phyloP scores from a whole-genome alignment of 2,888 invertebrate species.

The Nowickia ferox region DNA sequence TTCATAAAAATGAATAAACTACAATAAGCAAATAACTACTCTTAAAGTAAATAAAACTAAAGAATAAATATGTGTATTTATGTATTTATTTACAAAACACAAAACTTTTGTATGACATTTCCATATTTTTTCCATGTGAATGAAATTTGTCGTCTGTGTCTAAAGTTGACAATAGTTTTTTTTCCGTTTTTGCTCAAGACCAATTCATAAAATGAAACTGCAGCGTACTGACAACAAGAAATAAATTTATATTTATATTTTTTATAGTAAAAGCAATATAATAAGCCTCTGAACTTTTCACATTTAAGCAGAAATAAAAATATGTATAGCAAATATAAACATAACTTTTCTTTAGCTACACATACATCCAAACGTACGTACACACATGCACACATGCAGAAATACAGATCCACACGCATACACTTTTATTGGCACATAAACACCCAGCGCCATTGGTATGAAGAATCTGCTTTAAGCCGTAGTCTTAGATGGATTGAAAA shows the following conservation, averaged over 20 bases:
- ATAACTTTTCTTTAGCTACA: neutral
- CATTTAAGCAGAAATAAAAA: slow-evolving; percentile 26
- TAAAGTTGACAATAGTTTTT: neutral
- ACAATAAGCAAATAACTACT: neutral
- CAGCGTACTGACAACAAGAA: slow-evolving; percentile 12
- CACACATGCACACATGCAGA: neutral
- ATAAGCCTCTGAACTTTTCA: slow-evolving; percentile 57
- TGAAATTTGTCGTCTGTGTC: neutral
- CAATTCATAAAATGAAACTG: slow-evolving; percentile 2
- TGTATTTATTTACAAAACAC: slow-evolving; percentile 6
- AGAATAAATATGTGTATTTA: neutral
- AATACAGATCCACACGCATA: neutral
- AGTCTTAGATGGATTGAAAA: neutral
- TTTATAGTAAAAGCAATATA: neutral
- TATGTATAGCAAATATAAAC: neutral
- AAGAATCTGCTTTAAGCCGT: slow-evolving; percentile 7
- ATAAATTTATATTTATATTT: slow-evolving; percentile 43
- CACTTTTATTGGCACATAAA: neutral
- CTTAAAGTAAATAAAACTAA: neutral
- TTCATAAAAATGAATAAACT: neutral
- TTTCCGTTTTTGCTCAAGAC: neutral
- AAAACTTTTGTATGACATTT: neutral
- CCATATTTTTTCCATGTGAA: neutral
- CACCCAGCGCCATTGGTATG: neutral
- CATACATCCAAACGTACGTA: neutral